These are phyloP conservation scores for Camptogramma bilineatum DNA, from an alignment of 2,888 invertebrate genomes.

Conservation along the genomic window DNA sequence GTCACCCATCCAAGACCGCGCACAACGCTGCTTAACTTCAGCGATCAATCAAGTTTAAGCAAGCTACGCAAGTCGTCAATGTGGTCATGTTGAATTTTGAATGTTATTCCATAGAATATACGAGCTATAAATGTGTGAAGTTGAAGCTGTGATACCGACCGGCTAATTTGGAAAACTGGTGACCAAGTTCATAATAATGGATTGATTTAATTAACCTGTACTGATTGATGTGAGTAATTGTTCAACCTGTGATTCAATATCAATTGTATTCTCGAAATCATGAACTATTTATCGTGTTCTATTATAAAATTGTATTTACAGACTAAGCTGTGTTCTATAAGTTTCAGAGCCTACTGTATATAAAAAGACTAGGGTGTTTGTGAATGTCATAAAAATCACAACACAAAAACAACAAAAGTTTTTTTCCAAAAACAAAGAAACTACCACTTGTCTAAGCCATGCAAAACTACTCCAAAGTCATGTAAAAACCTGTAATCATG, in stretches of 20 bases:
- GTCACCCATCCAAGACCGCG: too few relatives aligned
- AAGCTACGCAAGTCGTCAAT: too few relatives aligned
- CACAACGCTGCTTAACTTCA: too few relatives aligned
- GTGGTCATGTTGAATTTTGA: too few relatives aligned
- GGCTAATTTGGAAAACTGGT: conserved; percentile 7
- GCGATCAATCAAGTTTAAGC: too few relatives aligned
- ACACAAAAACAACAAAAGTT: neutral
- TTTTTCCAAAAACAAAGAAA: conserved; percentile 12
- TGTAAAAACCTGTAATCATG: conserved; percentile 82
- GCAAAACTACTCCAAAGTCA: conserved; percentile 59
- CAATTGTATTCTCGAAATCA: neutral
- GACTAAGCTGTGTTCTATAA: neutral
- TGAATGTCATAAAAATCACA: neutral
- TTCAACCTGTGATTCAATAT: neutral
- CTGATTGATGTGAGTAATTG: neutral
- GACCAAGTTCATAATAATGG: neutral
- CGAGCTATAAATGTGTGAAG: too few relatives aligned
- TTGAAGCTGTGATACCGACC: neutral
- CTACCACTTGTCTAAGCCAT: conserved; percentile 49
- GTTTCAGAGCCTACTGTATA: neutral
- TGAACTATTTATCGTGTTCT: neutral
- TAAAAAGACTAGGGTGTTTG: neutral
- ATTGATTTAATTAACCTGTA: conserved; percentile 10
- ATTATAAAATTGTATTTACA: neutral
- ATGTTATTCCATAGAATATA: too few relatives aligned